Percentiles rank a stretch among this genome's conserved stretches.
These are phyloP conservation scores for Ara ararauna DNA, from an alignment of 2,797 vertebrate genomes.

Conservation along the genomic window DNA sequence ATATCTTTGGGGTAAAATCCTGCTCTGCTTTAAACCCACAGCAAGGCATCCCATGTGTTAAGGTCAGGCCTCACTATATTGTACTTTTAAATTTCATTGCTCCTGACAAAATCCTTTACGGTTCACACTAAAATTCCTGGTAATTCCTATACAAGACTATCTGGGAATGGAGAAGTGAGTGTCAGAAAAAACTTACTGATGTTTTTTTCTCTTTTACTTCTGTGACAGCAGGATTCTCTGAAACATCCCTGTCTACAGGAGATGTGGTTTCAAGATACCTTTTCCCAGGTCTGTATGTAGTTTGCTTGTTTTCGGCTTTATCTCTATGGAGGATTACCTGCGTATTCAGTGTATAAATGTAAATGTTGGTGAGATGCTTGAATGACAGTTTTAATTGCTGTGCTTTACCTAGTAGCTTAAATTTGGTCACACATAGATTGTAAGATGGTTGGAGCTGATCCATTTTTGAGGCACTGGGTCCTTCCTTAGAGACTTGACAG, in stretches of 20 bases:
- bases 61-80: neutral
- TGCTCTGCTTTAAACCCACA: neutral
- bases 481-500: neutral
- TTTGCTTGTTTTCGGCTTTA: neutral
- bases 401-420: neutral
- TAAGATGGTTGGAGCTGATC: neutral
- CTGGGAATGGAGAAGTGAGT: neutral
- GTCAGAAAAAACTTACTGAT: neutral
- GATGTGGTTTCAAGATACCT: neutral
- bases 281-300: neutral
- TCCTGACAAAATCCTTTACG: neutral
- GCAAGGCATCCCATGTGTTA: neutral
- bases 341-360: neutral
- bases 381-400: neutral
- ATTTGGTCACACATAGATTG: neutral
- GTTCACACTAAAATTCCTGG: neutral
- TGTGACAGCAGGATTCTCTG: neutral
- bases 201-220: neutral
- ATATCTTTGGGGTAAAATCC: neutral
- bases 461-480: neutral
- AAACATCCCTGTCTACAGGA: neutral
- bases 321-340: neutral
- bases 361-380: neutral
- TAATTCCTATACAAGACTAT: neutral
- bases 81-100: neutral